Base-by-base conservation (phyloP, 2,797 vertebrate species). In the Alectoris magna region DNA sequence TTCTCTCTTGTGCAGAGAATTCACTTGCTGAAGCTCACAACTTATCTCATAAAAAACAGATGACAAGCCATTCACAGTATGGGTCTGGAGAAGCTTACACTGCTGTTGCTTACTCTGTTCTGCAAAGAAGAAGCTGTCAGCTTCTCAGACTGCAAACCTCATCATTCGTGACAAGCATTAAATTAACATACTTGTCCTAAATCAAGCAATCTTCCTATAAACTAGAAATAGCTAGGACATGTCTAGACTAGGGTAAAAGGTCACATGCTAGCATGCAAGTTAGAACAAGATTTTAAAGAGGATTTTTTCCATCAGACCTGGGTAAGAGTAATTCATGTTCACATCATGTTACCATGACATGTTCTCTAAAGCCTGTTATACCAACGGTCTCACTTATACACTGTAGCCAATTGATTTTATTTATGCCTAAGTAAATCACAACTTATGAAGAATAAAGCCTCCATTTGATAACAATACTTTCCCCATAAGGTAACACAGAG, bases 171-270 rank as follows among this genome's bases (percentile, higher is more conserved):
- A 94, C 91, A 93, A 58, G 84, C 64, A 14, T 59, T 84, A 93
- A n/a, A 78, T 88, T 86, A 94, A 88, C 79, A 43, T 56, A 58
- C 77, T 87, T 60, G 39, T 55, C 91, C 94, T 46, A 88, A 81
- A 92, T 88, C 85, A 91, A 79, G 83, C 56, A 81, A 71, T 67
- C 71, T 70, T 92, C 84, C 73, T 82, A 86, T 84, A 90, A 94
- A 92, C 85, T 78, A 91, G 91, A 82, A 93, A 82, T 68, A 89
- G 41, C 87, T 90, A 94, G 89, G 77, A 84, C 87, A 55, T 51
- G 83, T 94, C 93, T 94, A 90, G 94, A 94, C 94, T 84, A 75
- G 82, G 76, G 69, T 70, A 90, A 91, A 83, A 90, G 87, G 82
- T 91, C 70, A 24, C 73, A 27, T 60, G 46, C 62, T 84, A 91